These are phyloP conservation scores for Tiaroga cobitis DNA, from an alignment of 2,797 vertebrate genomes.

Conservation along the genomic window DNA sequence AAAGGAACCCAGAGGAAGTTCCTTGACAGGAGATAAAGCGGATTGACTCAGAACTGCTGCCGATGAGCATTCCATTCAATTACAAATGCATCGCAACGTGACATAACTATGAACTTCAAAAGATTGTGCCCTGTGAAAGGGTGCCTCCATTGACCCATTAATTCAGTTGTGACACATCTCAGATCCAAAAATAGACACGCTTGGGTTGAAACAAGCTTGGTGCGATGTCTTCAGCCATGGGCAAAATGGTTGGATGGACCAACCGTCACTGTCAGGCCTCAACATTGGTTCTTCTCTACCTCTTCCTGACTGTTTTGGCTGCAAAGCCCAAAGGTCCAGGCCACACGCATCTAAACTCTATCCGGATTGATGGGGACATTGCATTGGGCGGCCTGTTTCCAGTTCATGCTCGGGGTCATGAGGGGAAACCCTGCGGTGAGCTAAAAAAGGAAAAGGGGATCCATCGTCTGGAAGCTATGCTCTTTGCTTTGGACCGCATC, in stretches of 20 bases:
- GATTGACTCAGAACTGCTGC: conserved; percentile 58
- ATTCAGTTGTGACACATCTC: conserved; percentile 33
- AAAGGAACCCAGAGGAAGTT: conserved; percentile 37
- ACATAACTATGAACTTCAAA: conserved; percentile 51
- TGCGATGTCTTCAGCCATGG: conserved; percentile 72
- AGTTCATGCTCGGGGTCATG: conserved; percentile 90
- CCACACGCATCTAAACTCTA: conserved; percentile 95
- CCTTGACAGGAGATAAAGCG: conserved; percentile 56
- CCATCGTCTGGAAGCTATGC: conserved; percentile 97
- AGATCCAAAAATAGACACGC: conserved; percentile 28
- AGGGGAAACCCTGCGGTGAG: conserved; percentile 95
- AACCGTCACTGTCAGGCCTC: conserved; percentile 48
- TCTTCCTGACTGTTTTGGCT: conserved; percentile 74
- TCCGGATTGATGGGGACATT: conserved; percentile 97
- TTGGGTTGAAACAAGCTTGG: conserved; percentile 27
- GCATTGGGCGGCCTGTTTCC: conserved; percentile 96
- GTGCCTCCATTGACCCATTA: conserved; percentile 38
- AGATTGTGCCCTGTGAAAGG: conserved; percentile 32
- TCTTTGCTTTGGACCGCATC: conserved; percentile 96
- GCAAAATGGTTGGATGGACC: conserved; percentile 56
- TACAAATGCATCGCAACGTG: conserved; percentile 29
- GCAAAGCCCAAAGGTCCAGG: conserved; percentile 87
- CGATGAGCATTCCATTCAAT: conserved; percentile 47
- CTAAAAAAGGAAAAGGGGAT: conserved; percentile 98
- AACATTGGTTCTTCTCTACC: conserved; percentile 68